phyloP scores from a whole-genome alignment of 2,888 invertebrate species.

The Gerris lacustris region DNA sequence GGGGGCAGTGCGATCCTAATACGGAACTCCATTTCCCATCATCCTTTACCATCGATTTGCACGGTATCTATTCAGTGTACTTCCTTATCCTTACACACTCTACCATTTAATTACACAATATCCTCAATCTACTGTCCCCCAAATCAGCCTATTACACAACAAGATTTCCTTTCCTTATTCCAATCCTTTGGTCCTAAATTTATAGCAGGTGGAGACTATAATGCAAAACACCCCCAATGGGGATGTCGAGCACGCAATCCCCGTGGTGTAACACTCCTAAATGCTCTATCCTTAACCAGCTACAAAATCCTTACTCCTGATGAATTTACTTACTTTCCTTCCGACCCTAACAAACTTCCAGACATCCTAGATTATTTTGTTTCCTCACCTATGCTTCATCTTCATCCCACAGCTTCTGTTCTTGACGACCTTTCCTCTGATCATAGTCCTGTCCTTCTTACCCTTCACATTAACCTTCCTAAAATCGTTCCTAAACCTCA shows the following conservation, averaged over 20 bases:
- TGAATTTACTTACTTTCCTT: slow-evolving; percentile 23
- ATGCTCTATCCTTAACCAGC: neutral
- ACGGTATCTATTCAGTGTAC: neutral
- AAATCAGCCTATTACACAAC: neutral
- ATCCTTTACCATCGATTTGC: neutral
- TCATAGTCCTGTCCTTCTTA: slow-evolving; percentile 22
- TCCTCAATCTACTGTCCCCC: slow-evolving; percentile 14
- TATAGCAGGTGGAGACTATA: slow-evolving; percentile 28
- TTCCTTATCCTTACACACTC: neutral
- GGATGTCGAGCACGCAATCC: slow-evolving; percentile 27
- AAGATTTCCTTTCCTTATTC: slow-evolving; percentile 22
- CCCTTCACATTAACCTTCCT: too few species aligned
- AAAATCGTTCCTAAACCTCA: too few species aligned
- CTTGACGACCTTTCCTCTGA: slow-evolving; percentile 27
- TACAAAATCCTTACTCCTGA: slow-evolving; percentile 19
- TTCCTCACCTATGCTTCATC: slow-evolving; percentile 18
- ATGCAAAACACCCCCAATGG: slow-evolving; percentile 28
- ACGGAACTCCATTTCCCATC: slow-evolving; percentile 23
- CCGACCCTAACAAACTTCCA: slow-evolving; percentile 25
- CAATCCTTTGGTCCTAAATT: slow-evolving; percentile 24
- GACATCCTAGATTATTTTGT: slow-evolving; percentile 27
- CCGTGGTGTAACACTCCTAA: slow-evolving; percentile 8
- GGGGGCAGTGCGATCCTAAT: slow-evolving; percentile 27
- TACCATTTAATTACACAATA: slow-evolving; percentile 4
- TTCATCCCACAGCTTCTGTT: slow-evolving; percentile 15